Base-by-base conservation (phyloP, 2,888 invertebrate species). In the Tethea ocularis region DNA sequence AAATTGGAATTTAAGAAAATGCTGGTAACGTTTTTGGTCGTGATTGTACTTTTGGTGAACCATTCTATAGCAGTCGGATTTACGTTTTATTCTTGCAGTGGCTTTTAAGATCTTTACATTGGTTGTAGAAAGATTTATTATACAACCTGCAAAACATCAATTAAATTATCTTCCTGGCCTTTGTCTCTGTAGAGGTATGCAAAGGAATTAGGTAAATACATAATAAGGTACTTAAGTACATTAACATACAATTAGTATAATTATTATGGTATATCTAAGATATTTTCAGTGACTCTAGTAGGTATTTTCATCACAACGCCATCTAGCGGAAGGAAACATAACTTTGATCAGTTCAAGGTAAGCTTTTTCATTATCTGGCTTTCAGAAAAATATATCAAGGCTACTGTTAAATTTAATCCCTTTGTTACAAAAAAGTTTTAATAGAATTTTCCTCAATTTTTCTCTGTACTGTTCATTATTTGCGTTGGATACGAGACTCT, bases 1-100 rank as follows among this genome's bases (percentile, higher is more conserved):
- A 82, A 87, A 89, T 87, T 86, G 86, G 84, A 87, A 78, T 84
- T 88, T 85, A 84, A 87, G 89, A 87, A 87, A 88, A 83, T 69
- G 69, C 67, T 66, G 64, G 68, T 66, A 67, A 36, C 61, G 59
- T 68, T 69, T 63, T 62, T 57, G 55, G 61, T 46, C 57, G 64
- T 56, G 60, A 71, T 64, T 77, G 76, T 67, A 74, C 72, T 71
- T 75, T 71, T 73, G 62, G 20, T 46, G 20, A 46, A 46, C 20
- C 46, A 46, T 20, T 46, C 8, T 46, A 10, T 46, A 20, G 20
- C 17, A 20, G 17, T 46, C 20, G 10, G 10, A 41, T 41, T 17
- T 41, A 17, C 15, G 38, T 38, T 38, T 41, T 4, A 20, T 41
- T 46, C 46, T 46, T 46, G 20, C 10, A 20, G 41, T n/a, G n/a